Conservation (phyloP, 2,888 invertebrate species). For the Willowsia nigromaculata region DNA sequence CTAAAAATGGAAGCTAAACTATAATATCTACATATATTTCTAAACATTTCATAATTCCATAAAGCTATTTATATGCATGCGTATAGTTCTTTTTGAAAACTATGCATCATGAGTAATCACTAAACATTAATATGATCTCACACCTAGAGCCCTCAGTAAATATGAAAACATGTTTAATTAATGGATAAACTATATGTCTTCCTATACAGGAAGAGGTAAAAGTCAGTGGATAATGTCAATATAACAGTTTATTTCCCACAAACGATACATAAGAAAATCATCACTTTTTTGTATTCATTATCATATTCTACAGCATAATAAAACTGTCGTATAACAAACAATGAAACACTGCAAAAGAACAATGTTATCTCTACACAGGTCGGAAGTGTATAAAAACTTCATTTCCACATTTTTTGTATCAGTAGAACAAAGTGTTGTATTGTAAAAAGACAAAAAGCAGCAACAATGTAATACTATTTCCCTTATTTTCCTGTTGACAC, state of each 20-base stretch:
- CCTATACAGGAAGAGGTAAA: neutral
- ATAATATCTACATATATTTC: too few species aligned
- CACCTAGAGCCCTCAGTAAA: neutral
- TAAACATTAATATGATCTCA: neutral
- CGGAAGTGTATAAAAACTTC: neutral
- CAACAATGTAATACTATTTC: neutral
- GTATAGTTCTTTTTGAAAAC: neutral
- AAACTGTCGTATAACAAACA: neutral
- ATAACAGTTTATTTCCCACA: slow-evolving; percentile 33
- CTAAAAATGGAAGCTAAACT: too few species aligned
- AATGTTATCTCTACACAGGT: neutral
- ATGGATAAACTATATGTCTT: neutral
- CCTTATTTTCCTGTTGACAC: neutral
- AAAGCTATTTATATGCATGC: too few species aligned
- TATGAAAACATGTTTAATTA: neutral
- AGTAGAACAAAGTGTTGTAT: neutral
- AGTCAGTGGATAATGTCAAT: neutral
- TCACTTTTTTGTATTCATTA: slow-evolving; percentile 26
- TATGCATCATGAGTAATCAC: too few species aligned
- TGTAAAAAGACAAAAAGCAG: neutral
- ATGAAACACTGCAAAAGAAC: neutral
- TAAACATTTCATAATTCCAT: too few species aligned
- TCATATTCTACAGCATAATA: slow-evolving; percentile 2
- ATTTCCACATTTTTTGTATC: slow-evolving; percentile 7
- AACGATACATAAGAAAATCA: slow-evolving; percentile 33